A percentile compares a stretch with the other conserved stretches of the same genome.
Conservation (phyloP, 2,113 vertebrate species). For the Serinus canaria region DNA sequence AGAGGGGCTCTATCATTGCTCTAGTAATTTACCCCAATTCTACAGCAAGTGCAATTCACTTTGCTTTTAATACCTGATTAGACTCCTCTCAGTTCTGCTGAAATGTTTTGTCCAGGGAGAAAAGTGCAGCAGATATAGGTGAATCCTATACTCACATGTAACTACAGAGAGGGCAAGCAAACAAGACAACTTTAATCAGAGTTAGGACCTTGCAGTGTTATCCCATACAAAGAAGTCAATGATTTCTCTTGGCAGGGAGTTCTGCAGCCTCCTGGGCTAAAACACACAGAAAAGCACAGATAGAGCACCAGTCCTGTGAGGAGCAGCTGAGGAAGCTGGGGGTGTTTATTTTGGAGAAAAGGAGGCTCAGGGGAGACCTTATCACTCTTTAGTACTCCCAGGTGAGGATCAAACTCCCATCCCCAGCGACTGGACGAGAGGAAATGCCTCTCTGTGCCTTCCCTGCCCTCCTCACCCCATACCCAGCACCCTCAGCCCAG, state of each 20-base stretch:
- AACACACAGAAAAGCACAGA: background rate
- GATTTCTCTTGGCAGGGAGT: background rate
- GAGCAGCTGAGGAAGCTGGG: background rate
- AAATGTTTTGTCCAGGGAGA: background rate
- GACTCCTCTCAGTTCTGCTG: background rate
- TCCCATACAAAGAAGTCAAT: background rate
- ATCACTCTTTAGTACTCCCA: no score
- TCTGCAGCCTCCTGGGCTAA: background rate
- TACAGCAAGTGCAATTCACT: constrained; percentile 23
- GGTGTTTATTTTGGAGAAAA: background rate
- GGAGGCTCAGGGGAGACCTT: background rate
- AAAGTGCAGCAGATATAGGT: background rate
- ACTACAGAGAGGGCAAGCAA: background rate
- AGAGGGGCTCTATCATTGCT: constrained; percentile 21
- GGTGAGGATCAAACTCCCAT: fast-evolving
- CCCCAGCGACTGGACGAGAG: no score
- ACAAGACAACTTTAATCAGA: background rate
- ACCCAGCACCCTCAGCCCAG: fast-evolving
- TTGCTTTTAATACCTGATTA: constrained; percentile 15
- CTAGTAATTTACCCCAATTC: constrained; percentile 31
- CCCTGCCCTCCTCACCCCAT: background rate
- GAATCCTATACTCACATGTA: background rate
- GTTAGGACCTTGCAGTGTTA: background rate
- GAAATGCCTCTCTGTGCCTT: background rate
- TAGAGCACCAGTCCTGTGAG: background rate